These are phyloP conservation scores for Cerceris ruficornis DNA, from an alignment of 2,888 invertebrate genomes.

Conservation along the genomic window DNA sequence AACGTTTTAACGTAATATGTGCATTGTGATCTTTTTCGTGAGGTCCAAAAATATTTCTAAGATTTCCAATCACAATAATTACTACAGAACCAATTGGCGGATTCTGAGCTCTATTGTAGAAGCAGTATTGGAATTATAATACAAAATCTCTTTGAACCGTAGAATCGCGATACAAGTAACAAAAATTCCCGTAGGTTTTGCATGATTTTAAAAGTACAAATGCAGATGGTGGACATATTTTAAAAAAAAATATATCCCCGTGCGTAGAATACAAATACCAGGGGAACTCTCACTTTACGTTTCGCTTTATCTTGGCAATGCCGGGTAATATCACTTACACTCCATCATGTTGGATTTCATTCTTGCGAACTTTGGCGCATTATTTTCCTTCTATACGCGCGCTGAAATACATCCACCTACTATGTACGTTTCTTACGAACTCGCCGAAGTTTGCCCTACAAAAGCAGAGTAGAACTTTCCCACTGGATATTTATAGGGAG, in stretches of 20 bases:
- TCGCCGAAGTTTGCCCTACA: neutral
- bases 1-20: too few species aligned
- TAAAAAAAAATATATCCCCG: neutral
- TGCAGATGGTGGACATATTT: neutral
- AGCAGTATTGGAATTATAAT: too few species aligned
- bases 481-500: neutral
- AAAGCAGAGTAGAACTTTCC: neutral
- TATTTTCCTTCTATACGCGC: conserved; percentile 4
- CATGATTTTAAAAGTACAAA: neutral
- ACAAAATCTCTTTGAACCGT: too few species aligned
- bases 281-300: neutral
- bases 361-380: conserved; percentile 7
- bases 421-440: neutral
- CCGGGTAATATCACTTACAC: conserved; percentile 8
- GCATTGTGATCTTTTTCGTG: too few species aligned
- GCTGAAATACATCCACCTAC: neutral
- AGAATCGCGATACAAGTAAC: too few species aligned
- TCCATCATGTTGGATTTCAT: conserved; percentile 12
- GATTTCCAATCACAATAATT: too few species aligned
- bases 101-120: too few species aligned
- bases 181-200: neutral
- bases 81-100: too few species aligned
- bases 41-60: too few species aligned
- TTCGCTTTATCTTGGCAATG: neutral
- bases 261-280: neutral